Evolutionary conservation across 2,888 invertebrate genomes (phyloP), one percentile per base, ranked within the genome.

Genomic region (Epirrhoe tristata): DNA sequence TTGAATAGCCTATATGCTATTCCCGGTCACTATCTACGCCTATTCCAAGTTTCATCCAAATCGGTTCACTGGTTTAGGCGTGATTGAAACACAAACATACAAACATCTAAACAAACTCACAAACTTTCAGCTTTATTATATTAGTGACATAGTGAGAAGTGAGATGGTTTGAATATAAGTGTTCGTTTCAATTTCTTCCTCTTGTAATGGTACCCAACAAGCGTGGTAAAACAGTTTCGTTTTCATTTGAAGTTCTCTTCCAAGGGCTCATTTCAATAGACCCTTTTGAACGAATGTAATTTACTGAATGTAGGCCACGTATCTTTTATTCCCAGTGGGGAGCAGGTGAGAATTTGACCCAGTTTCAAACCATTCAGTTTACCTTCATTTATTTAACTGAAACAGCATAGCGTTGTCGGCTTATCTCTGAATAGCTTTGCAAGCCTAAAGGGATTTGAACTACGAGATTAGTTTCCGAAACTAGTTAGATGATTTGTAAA

Each of bases 371-470:
- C 8, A 48, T 68, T 58, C 58, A 61, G 12, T 36, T 48, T 43
- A 63, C 50, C 55, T 54, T 66, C 53, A 67, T 54, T 62, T 51
- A 67, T 67, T 67, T 55, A 67, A 12, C 55, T 52, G 34, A 55
- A 67, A 50, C 55, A 46, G 32, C 50, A 14, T 65, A 52, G 48
- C 46, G 54, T 51, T 50, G 54, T 43, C 46, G 16, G 31, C 53
- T 52, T 52, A 34, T 34, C 39, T 63, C 31, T 53, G 17, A 36
- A 16, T 36, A 34, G 34, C 34, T 16, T 48, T 4, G 48, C 5
- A 7, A 48, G 12, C 12, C 48, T 5, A 10, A 8, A 3, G 39
- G 39, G 39, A 43, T 10, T 43, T 43, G 39, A 2, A 43, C 39
- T 43, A 43, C 39, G 39, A 43, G 12, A 43, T 43, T 43, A 34